A percentile compares a stretch with the other conserved stretches of the same genome.
These are phyloP conservation scores for Subanguina moxae DNA, from an alignment of 1,140 invertebrate genomes.

Conservation along the genomic window DNA sequence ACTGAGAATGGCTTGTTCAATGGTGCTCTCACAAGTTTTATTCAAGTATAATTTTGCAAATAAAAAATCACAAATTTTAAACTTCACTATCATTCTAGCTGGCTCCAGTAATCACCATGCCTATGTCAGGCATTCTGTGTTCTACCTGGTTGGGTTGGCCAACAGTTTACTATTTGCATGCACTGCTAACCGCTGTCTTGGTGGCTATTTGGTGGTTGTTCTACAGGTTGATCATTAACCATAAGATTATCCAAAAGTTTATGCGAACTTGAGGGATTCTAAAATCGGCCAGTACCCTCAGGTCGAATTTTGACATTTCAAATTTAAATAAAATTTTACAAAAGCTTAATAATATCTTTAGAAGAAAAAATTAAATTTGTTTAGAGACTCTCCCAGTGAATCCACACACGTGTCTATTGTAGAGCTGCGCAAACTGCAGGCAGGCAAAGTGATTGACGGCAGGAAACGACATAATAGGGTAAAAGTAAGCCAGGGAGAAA, in stretches of 20 bases:
- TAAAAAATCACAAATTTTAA: constrained; percentile 4
- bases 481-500: constrained; percentile 4
- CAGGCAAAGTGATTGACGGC: constrained; percentile 36
- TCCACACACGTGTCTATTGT: constrained; percentile 14
- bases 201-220: constrained; percentile 39
- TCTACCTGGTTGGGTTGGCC: constrained; percentile 10
- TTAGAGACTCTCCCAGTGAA: constrained; percentile 33
- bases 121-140: constrained; percentile 36
- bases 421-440: constrained; percentile 32
- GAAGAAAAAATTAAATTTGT: not conserved
- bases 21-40: constrained; percentile 38
- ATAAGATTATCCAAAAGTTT: no score
- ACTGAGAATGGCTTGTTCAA: constrained; percentile 42
- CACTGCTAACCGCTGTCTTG: constrained; percentile 37
- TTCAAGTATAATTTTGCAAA: constrained; percentile 29
- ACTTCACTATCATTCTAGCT: constrained; percentile 9
- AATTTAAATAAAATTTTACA: not conserved
- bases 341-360: no score
- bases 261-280: no score
- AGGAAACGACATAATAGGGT: constrained; percentile 30
- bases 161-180: constrained; percentile 32
- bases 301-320: no score
- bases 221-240: constrained; percentile 35
- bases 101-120: constrained; percentile 30
- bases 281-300: no score